Evolutionary conservation across 1,140 invertebrate genomes (phyloP), one percentile per base, ranked within the genome.

Genomic region (Zaprionus davidi): DNA sequence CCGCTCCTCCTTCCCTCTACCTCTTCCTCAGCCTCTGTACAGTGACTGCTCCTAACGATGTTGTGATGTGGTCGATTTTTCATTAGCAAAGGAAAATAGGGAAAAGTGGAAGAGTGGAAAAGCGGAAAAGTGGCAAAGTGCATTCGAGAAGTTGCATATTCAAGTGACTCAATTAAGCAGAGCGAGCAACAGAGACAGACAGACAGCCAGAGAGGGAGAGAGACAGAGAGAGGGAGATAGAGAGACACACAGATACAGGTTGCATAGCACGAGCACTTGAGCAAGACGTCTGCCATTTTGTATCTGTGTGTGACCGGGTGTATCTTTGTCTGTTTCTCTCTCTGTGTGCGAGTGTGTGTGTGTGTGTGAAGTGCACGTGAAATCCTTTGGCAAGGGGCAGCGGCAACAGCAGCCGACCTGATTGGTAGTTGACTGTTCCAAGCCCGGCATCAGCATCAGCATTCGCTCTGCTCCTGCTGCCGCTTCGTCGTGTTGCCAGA

Each of bases 281-380:
- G 85, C 73, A 68, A 85, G 86, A 90, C 69, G 82, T 82, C 86
- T 85, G 76, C 85, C 85, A 90, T 90, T 90, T 90, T 90, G 86
- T 75, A 68, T 63, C 63, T 70, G 55, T 69, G 49, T 38, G n/a
- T 53, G 49, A 59, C 31, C 69, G 31, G 63, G 36, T 70, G 69
- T 71, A 53, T 58, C 22, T 53, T 44, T 76, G 34, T 62, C 15
- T 51, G 65, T 67, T 63, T 70, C 56, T 55, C 41, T 55, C 24
- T 58, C 49, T 68, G 26, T 26, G 5, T 38, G 46, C 60, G 31
- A 63, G 24, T 59, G 38, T 67, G 70, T 69, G 53, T 58, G 41
- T 55, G 62, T 76, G 44, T 73, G 60, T 72, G 63, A 56, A 73
- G 66, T 82, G 79, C 85, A 88, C 79, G 85, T 88, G 58, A 85